These are phyloP conservation scores for Arctia plantaginis DNA, from an alignment of 2,888 invertebrate genomes.

Conservation along the genomic window DNA sequence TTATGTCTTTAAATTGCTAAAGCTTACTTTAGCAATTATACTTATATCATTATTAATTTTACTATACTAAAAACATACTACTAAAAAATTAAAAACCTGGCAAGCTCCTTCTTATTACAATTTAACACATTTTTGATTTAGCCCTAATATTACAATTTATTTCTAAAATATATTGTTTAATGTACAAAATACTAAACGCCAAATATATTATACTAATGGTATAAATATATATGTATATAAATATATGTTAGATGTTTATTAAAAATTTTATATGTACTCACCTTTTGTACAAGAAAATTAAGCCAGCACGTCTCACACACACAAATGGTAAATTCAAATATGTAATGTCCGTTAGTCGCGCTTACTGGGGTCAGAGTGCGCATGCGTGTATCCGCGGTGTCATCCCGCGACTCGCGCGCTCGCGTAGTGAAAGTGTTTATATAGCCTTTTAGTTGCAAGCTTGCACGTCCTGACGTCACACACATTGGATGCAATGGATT, in stretches of 20 bases:
- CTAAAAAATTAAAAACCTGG: no score
- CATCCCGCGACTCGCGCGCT: conserved; percentile 79
- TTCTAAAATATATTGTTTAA: no score
- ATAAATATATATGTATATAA: background rate
- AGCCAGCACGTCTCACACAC: conserved; percentile 77
- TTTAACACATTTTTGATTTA: background rate
- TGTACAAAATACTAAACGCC: no score
- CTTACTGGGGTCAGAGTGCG: conserved; percentile 80
- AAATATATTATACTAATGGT: background rate
- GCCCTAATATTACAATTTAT: background rate
- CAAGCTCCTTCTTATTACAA: no score
- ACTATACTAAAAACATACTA: background rate
- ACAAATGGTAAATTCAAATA: conserved; percentile 48
- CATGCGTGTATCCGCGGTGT: conserved; percentile 66
- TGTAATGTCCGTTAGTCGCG: conserved; percentile 58
- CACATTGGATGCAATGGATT: conserved; percentile 55
- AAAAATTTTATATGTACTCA: conserved; percentile 57
- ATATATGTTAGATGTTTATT: background rate
- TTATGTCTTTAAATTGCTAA: background rate
- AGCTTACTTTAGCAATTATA: no score
- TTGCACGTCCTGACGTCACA: conserved; percentile 68
- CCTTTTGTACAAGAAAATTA: conserved; percentile 74
- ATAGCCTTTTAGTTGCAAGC: conserved; percentile 78
- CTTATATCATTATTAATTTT: no score
- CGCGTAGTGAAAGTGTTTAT: conserved; percentile 82